A percentile compares a stretch with the other conserved stretches of the same genome.
These are phyloP conservation scores for Oxyscelio sp. DNA, from an alignment of 2,888 invertebrate species.

Conservation along the genomic window DNA sequence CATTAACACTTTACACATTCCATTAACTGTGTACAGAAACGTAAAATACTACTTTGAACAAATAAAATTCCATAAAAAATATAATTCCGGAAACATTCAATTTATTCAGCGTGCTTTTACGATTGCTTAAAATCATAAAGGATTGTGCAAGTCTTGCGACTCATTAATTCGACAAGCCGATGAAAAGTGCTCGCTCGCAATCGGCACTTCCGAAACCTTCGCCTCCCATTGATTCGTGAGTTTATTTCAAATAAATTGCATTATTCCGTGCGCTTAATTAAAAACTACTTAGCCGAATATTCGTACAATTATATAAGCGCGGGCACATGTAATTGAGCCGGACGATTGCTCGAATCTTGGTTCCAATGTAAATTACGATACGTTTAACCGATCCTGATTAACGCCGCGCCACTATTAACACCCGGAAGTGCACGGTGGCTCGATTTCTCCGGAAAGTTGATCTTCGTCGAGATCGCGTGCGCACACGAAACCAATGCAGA, in stretches of 20 bases:
- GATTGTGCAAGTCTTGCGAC: too few species aligned
- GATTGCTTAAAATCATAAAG: too few species aligned
- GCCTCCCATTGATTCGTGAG: too few species aligned
- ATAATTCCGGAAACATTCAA: too few species aligned
- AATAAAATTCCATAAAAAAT: too few species aligned
- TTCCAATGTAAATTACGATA: not conserved
- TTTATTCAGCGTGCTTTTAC: too few species aligned
- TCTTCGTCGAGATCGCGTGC: conserved; percentile 17
- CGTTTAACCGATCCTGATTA: conserved; percentile 10
- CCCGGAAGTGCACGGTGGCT: conserved; percentile 19
- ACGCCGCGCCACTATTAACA: conserved; percentile 10
- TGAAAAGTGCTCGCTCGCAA: too few species aligned
- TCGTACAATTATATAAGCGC: not conserved
- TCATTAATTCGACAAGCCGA: too few species aligned
- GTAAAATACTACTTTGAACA: too few species aligned
- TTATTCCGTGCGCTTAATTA: not conserved
- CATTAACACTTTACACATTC: too few species aligned
- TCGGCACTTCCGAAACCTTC: too few species aligned
- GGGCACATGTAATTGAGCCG: not conserved
- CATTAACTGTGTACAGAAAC: too few species aligned
- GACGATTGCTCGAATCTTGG: not conserved
- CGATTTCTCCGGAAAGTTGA: conserved; percentile 29
- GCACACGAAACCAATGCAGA: not conserved
- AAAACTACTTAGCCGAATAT: not conserved
- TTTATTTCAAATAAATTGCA: conserved; percentile 5